Percentiles rank a stretch among this genome's conserved stretches.
phyloP scores from a whole-genome alignment of 2,113 vertebrate species.

The Leucopsar rothschildi region DNA sequence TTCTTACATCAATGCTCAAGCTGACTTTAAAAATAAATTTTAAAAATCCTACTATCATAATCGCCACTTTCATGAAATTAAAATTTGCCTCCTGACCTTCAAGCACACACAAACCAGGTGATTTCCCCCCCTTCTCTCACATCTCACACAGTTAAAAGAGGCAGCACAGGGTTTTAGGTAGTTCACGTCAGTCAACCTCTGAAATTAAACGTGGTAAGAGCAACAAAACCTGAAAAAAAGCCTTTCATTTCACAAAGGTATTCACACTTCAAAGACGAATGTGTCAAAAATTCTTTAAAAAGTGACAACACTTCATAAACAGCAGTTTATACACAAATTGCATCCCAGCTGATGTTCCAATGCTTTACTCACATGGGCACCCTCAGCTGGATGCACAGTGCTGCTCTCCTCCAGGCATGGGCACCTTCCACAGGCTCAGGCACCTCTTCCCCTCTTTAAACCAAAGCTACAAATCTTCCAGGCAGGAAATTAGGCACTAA shows the following conservation, averaged over 20 bases:
- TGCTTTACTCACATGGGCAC: background rate
- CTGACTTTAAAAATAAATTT: background rate
- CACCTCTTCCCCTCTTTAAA: constrained; percentile 11
- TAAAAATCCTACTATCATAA: background rate
- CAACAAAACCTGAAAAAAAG: background rate
- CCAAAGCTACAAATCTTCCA: background rate
- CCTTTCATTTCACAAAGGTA: background rate
- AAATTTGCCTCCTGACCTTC: background rate
- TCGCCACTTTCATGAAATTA: background rate
- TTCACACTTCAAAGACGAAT: background rate
- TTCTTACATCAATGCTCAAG: background rate
- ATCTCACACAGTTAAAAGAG: background rate
- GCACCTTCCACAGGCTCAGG: background rate
- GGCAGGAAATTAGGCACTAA: background rate
- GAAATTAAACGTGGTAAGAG: constrained; percentile 2
- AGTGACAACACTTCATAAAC: background rate
- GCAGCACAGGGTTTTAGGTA: background rate
- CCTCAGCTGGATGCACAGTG: background rate
- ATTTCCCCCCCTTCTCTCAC: background rate
- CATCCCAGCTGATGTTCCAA: background rate
- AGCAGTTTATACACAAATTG: background rate
- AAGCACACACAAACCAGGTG: background rate
- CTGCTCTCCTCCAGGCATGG: background rate
- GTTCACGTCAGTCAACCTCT: background rate
- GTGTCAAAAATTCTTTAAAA: background rate